phyloP scores from a whole-genome alignment of 1,140 invertebrate species.

The Charaxes varanes region DNA sequence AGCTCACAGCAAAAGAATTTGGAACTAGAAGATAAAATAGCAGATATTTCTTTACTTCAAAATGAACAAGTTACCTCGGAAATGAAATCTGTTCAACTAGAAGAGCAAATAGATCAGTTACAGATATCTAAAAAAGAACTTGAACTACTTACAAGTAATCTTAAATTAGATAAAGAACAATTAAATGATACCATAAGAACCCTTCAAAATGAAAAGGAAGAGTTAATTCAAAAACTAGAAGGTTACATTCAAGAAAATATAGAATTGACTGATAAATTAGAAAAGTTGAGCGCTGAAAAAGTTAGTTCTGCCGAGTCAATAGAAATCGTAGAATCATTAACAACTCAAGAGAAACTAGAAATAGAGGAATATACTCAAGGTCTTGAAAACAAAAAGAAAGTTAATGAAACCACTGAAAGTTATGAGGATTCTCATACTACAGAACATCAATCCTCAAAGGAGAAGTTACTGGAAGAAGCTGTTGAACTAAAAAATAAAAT shows the following conservation, averaged over 20 bases:
- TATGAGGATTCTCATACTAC: constrained; percentile 20
- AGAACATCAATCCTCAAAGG: constrained; percentile 46
- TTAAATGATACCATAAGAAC: constrained; percentile 72
- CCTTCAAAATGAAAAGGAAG: constrained; percentile 75
- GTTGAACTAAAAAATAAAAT: constrained; percentile 79
- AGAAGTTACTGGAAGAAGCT: constrained; percentile 74
- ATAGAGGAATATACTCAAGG: constrained; percentile 74
- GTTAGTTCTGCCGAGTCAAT: constrained; percentile 81
- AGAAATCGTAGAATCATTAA: constrained; percentile 80
- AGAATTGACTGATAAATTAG: constrained; percentile 78
- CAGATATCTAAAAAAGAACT: constrained; percentile 71
- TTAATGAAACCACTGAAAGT: constrained; percentile 26
- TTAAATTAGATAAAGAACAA: constrained; percentile 74
- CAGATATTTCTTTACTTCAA: constrained; percentile 75
- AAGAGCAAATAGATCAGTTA: constrained; percentile 78
- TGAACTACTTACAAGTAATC: constrained; percentile 69
- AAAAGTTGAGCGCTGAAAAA: constrained; percentile 79
- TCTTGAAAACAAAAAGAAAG: constrained; percentile 28
- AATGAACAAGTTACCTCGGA: constrained; percentile 78
- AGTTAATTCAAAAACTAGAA: constrained; percentile 75
- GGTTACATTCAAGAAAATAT: constrained; percentile 80
- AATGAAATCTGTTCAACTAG: constrained; percentile 81
- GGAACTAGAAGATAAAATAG: constrained; percentile 76
- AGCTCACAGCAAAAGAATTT: constrained; percentile 74
- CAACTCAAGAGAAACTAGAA: constrained; percentile 77